Base-by-base conservation (phyloP, 2,113 vertebrate species). In the Platanista minor region DNA sequence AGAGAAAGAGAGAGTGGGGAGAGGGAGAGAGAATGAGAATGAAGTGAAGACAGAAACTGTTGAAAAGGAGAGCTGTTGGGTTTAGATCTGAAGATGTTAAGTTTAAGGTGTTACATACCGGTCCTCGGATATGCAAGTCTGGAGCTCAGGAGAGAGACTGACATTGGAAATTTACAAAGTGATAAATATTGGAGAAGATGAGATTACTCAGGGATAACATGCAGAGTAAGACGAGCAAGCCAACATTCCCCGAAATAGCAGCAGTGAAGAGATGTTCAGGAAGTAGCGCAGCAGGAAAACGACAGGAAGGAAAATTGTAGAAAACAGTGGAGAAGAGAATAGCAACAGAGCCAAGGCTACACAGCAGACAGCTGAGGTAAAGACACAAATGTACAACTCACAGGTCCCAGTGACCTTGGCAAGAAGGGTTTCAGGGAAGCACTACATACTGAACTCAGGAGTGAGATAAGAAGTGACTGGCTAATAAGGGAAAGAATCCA, bases 171-270 rank as follows among this genome's bases (percentile, higher is more conserved):
- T 74, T 74, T 72, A 15, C 31, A 52, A 94, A 86, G 61, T 41
- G 61, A 71, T 54, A 84, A 92, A 57, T 91, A 96, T 82, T 57
- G 88, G 52, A 97, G 82, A 94, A 59, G 43, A 87, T 43, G 69
- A n/a, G 41, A 91, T 69, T 71, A 74, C 67, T 71, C 33, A 36
- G 80, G 75, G 61, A 91, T 23, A 93, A 82, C 21, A 89, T 21
- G n/a, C 87, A 82, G 80, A 92, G n/a, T 43, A 71, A 41, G 66
- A 49, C 57, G 59, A 78, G 39, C 25, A 83, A 71, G 81, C 13
- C 29, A 87, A 57, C 36, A 52, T 11, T 49, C 25, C 25, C 61
- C 8, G 43, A 83, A 87, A 74, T 0, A 46, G 59, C 20, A 91
- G 20, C 71, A 39, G 1, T 33, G 41, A 59, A 31, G 86, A 77